A percentile compares a stretch with the other conserved stretches of the same genome.
These are phyloP conservation scores for Phaedon cochleariae DNA, from an alignment of 2,888 invertebrate genomes.

Conservation along the genomic window DNA sequence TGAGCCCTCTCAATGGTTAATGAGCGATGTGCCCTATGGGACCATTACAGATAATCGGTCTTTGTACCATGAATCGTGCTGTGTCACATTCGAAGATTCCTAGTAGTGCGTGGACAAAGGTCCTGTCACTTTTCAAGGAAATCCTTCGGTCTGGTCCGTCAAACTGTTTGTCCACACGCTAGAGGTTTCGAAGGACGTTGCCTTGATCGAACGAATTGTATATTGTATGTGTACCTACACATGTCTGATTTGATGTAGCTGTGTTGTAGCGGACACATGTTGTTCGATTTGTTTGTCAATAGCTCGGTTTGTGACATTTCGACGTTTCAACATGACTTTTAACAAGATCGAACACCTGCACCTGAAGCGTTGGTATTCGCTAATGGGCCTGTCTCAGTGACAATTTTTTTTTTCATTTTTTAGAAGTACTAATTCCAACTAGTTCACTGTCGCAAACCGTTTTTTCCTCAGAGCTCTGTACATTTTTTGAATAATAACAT, in stretches of 20 bases:
- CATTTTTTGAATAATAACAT: too few species aligned
- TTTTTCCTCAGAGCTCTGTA: too few species aligned
- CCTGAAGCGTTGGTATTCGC: too few species aligned
- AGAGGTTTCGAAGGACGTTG: neutral
- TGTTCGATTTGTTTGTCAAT: neutral
- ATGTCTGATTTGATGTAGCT: neutral
- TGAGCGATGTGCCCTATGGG: slow-evolving; percentile 48
- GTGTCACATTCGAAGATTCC: slow-evolving; percentile 34
- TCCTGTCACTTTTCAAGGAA: slow-evolving; percentile 3
- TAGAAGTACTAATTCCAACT: too few species aligned
- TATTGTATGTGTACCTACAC: neutral
- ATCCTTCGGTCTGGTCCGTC: neutral
- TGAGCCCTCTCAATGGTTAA: slow-evolving; percentile 40
- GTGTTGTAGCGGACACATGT: neutral
- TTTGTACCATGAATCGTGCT: slow-evolving; percentile 33
- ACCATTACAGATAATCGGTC: slow-evolving; percentile 42
- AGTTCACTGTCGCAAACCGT: too few species aligned
- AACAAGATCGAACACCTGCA: neutral
- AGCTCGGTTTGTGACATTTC: neutral
- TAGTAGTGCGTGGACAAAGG: slow-evolving; percentile 25
- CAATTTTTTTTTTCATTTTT: too few species aligned
- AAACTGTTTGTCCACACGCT: neutral
- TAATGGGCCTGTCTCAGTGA: too few species aligned
- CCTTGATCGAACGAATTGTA: neutral
- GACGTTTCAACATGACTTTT: neutral